Conservation (phyloP, 2,113 vertebrate genomes). For the Tachysurus vachellii region DNA sequence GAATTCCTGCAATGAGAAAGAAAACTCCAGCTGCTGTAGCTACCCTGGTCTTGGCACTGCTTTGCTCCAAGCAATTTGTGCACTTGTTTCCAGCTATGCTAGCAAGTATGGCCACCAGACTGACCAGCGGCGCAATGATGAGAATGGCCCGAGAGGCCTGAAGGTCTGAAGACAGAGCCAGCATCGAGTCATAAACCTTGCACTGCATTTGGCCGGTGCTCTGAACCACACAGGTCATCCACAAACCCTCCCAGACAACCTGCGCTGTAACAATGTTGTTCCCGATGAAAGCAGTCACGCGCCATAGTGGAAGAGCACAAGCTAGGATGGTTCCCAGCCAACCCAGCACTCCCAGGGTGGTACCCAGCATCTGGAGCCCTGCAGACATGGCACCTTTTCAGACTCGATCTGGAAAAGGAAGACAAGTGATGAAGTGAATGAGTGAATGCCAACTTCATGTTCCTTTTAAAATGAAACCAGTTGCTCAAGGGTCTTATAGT, state of each 20-base stretch:
- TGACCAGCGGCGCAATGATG: slow-evolving; percentile 74
- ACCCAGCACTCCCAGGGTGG: slow-evolving; percentile 71
- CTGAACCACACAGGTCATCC: slow-evolving; percentile 78
- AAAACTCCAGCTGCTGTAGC: slow-evolving; percentile 74
- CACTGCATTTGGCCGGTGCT: slow-evolving; percentile 78
- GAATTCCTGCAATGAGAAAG: slow-evolving; percentile 72
- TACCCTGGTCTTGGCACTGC: slow-evolving; percentile 76
- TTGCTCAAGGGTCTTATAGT: not conserved
- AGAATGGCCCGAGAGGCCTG: slow-evolving; percentile 79
- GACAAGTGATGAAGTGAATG: not conserved
- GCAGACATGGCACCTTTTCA: slow-evolving; percentile 63
- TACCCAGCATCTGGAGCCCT: slow-evolving; percentile 78
- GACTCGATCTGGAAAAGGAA: not conserved
- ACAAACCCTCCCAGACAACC: slow-evolving; percentile 71
- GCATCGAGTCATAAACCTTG: slow-evolving; percentile 76
- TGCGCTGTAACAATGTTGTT: slow-evolving; percentile 78
- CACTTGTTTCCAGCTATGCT: slow-evolving; percentile 79
- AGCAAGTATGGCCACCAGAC: slow-evolving; percentile 70
- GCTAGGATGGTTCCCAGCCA: slow-evolving; percentile 77
- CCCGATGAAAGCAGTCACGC: slow-evolving; percentile 79
- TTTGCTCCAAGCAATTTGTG: slow-evolving; percentile 77
- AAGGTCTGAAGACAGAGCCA: slow-evolving; percentile 76
- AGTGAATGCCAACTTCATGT: not conserved
- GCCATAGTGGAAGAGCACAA: slow-evolving; percentile 79
- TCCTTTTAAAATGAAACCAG: not conserved